Conservation (phyloP, 2,113 vertebrate genomes). For the Panurus biarmicus region DNA sequence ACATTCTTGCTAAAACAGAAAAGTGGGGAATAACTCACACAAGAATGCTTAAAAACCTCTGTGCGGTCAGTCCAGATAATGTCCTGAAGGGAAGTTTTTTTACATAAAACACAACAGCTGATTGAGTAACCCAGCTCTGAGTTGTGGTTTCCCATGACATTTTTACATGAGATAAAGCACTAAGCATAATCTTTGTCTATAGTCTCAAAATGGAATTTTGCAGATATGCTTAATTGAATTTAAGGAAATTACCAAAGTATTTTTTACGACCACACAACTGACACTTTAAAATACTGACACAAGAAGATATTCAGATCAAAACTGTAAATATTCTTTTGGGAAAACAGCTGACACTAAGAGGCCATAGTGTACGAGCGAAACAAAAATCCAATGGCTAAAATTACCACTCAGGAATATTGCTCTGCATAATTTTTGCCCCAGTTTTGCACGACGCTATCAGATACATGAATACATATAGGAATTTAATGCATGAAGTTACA, state of each 20-base stretch:
- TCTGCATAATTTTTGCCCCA: not conserved
- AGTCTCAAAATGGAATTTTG: not conserved
- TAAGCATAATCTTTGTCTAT: too few species aligned
- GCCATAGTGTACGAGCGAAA: not conserved
- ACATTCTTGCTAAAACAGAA: not conserved
- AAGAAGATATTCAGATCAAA: not conserved
- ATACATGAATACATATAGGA: rapidly evolving
- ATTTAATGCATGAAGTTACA: not conserved
- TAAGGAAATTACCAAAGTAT: not conserved
- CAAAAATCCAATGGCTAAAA: not conserved
- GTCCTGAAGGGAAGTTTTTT: not conserved
- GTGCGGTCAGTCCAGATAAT: not conserved
- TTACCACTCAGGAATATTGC: not conserved
- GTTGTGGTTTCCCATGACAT: not conserved
- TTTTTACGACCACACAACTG: not conserved
- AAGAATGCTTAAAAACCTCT: not conserved
- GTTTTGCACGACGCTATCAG: rapidly evolving
- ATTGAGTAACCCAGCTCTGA: not conserved
- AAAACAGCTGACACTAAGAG: not conserved
- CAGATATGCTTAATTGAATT: not conserved
- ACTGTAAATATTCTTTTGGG: not conserved
- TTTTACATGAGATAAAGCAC: not conserved
- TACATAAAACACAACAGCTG: not conserved
- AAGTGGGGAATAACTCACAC: not conserved
- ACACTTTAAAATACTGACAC: not conserved